Evolutionary conservation across 2,888 invertebrate species (phyloP).

Genomic region (Bembecia ichneumoniformis): DNA sequence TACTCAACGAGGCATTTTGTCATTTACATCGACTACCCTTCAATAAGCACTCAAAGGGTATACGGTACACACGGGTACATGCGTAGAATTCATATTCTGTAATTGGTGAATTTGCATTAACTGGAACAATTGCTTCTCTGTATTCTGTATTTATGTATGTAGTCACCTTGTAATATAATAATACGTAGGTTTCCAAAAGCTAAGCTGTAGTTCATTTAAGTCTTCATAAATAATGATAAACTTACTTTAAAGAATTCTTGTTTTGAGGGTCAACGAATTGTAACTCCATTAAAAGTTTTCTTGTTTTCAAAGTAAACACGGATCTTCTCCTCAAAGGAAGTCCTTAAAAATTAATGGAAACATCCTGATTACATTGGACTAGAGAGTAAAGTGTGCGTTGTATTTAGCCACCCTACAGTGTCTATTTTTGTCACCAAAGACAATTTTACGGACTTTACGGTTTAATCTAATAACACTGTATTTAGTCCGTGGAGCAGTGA

Average conservation of each 20-base stretch:
- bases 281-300: constrained; percentile 68
- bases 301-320: constrained; percentile 60
- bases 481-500: constrained; percentile 21
- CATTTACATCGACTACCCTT: background rate
- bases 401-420: constrained; percentile 31
- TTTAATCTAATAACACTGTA: constrained; percentile 31
- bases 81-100: background rate
- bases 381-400: constrained; percentile 31
- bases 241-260: constrained; percentile 22
- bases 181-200: no score
- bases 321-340: constrained; percentile 56
- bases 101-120: background rate
- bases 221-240: constrained; percentile 8
- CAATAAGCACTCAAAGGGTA: background rate
- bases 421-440: constrained; percentile 39
- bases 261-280: constrained; percentile 55
- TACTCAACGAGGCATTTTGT: constrained; percentile 22
- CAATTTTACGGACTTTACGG: constrained; percentile 35
- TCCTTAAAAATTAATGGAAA: constrained; percentile 68
- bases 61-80: no score
- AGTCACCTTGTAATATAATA: background rate
- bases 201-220: constrained; percentile 3
- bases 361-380: constrained; percentile 53
- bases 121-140: constrained; percentile 1
- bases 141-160: background rate